These are phyloP conservation scores for Anguilla rostrata DNA, from an alignment of 2,113 vertebrate genomes.

Conservation along the genomic window DNA sequence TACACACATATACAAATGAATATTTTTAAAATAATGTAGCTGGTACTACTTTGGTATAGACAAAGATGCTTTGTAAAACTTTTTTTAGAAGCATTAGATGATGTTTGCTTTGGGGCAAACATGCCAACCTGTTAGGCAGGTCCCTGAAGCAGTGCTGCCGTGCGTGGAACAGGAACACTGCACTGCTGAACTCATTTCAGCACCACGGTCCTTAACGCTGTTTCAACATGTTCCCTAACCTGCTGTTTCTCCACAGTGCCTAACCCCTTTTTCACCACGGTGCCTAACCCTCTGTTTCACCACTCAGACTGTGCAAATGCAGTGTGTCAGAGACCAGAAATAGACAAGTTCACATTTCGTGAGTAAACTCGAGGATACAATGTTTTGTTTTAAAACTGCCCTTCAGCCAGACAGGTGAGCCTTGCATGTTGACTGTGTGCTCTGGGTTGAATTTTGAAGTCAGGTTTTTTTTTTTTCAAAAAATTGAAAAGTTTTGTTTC, in stretches of 20 bases:
- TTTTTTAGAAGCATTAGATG: constrained; percentile 63
- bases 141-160: constrained; percentile 57
- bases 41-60: constrained; percentile 83
- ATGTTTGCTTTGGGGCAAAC: constrained; percentile 59
- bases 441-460: constrained; percentile 49
- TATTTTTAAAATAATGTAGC: constrained; percentile 78
- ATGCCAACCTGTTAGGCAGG: constrained; percentile 66
- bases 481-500: constrained; percentile 26
- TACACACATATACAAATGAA: constrained; percentile 58
- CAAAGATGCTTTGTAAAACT: constrained; percentile 43
- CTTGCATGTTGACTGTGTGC: constrained; percentile 48
- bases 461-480: constrained; percentile 39
- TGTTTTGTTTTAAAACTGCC: constrained; percentile 86
- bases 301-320: constrained; percentile 68
- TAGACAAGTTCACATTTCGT: constrained; percentile 48
- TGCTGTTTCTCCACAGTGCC: no score
- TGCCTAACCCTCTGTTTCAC: not conserved
- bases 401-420: constrained; percentile 68
- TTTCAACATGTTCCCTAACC: no score
- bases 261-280: no score
- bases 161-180: not conserved
- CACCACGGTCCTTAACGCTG: no score
- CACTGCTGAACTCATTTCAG: no score
- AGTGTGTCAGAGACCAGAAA: constrained; percentile 46
- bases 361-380: constrained; percentile 74